Conservation (phyloP, 2,888 invertebrate genomes). For the Brachypterus glaber region DNA sequence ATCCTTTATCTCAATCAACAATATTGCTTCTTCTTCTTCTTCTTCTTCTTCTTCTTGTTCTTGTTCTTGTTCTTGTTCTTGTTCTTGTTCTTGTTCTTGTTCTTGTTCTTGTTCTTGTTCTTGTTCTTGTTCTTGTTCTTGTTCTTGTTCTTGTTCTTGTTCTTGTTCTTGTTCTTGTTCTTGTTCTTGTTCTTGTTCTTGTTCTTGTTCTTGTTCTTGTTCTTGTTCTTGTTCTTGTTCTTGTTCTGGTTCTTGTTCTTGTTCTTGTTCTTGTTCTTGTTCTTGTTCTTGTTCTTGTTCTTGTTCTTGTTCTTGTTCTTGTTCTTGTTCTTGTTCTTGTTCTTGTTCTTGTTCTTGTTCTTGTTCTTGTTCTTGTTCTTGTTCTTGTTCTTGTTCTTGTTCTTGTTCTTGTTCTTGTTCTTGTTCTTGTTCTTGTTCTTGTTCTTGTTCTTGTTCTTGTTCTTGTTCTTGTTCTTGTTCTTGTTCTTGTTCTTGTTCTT, state of each 20-base stretch:
- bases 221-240: neutral
- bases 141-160: neutral
- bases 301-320: neutral
- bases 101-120: neutral
- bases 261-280: neutral
- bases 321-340: conserved; percentile 1
- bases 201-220: neutral
- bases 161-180: neutral
- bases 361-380: neutral
- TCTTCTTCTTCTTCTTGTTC: neutral
- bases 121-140: neutral
- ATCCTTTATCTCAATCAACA: neutral
- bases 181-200: neutral
- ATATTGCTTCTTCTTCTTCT: neutral
- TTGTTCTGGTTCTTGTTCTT: too few species aligned
- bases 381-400: neutral
- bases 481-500: neutral
- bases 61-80: neutral
- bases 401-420: neutral
- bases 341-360: neutral
- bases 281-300: neutral
- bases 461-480: neutral
- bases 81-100: neutral
- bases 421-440: neutral
- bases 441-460: neutral